Conservation (phyloP, 1,140 invertebrate species). For the Acarapis woodi region DNA sequence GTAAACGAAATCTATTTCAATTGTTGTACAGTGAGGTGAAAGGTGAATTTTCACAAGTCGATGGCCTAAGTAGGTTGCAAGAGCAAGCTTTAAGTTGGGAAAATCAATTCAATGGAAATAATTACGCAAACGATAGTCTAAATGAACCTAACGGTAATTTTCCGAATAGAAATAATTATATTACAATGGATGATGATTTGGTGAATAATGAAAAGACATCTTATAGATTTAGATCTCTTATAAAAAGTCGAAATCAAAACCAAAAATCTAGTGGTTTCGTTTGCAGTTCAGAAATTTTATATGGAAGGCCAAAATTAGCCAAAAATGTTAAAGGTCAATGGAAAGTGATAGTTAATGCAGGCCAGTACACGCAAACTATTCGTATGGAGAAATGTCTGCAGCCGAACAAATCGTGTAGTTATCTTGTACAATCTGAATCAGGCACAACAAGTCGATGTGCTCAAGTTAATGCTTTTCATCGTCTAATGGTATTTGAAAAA, state of each 20-base stretch:
- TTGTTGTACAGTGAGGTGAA: slow-evolving; percentile 35
- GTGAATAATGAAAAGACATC: background rate
- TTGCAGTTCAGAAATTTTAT: slow-evolving; percentile 50
- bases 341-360: slow-evolving; percentile 63
- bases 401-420: slow-evolving; percentile 12
- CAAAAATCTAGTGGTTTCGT: slow-evolving; percentile 25
- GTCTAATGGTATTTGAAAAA: slow-evolving; percentile 52
- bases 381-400: slow-evolving; percentile 52
- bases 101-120: slow-evolving; percentile 23
- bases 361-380: slow-evolving; percentile 45
- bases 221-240: background rate
- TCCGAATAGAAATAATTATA: slow-evolving; percentile 18
- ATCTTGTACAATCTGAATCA: slow-evolving; percentile 2
- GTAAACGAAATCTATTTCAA: slow-evolving; percentile 33
- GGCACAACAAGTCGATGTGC: slow-evolving; percentile 22
- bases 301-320: slow-evolving; percentile 46
- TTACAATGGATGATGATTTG: slow-evolving; percentile 8
- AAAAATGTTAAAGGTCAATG: slow-evolving; percentile 38
- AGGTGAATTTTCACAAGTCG: slow-evolving; percentile 18
- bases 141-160: background rate
- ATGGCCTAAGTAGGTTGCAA: slow-evolving; percentile 24
- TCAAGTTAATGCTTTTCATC: slow-evolving; percentile 57
- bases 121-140: slow-evolving; percentile 17
- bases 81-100: slow-evolving; percentile 26
- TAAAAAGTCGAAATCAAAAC: too few relatives aligned